Evolutionary conservation across 1,140 invertebrate genomes (phyloP).

Genomic region (Atta colombica): DNA sequence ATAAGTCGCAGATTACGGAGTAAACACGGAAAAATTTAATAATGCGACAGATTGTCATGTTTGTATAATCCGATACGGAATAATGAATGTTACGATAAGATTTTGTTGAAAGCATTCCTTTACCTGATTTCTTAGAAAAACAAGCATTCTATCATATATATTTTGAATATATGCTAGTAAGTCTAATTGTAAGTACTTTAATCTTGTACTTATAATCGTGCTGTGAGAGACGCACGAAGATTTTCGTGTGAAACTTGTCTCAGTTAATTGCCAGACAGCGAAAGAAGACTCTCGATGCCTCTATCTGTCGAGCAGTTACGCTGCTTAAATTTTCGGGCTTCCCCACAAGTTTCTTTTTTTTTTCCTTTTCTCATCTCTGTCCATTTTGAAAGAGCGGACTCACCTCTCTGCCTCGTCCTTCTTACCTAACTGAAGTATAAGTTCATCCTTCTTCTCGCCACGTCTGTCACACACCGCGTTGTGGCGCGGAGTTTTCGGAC

Average conservation of each 20-base stretch:
- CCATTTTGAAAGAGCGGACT: conserved; percentile 50
- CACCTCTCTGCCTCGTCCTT: conserved; percentile 1
- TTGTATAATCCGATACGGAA: background rate
- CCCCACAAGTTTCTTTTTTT: background rate
- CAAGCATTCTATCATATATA: background rate
- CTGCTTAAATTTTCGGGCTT: conserved; percentile 58
- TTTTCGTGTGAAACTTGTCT: conserved; percentile 62
- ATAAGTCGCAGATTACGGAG: conserved; percentile 29
- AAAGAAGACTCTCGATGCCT: background rate
- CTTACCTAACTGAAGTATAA: conserved; percentile 4
- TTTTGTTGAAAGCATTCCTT: background rate
- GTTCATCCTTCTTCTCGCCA: conserved; percentile 59
- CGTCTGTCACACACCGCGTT: conserved; percentile 46
- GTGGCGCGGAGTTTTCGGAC: conserved; percentile 75
- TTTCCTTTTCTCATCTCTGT: background rate
- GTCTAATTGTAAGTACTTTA: background rate
- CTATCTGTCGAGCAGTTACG: conserved; percentile 37
- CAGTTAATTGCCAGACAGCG: conserved; percentile 57
- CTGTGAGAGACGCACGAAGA: background rate
- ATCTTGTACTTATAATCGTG: background rate
- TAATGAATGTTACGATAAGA: background rate
- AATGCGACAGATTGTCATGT: background rate
- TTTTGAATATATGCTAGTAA: background rate
- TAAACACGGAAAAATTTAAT: conserved; percentile 13
- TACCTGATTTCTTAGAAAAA: too few relatives aligned